Conservation (phyloP, 2,113 vertebrate species). For the Hyaena hyaena region DNA sequence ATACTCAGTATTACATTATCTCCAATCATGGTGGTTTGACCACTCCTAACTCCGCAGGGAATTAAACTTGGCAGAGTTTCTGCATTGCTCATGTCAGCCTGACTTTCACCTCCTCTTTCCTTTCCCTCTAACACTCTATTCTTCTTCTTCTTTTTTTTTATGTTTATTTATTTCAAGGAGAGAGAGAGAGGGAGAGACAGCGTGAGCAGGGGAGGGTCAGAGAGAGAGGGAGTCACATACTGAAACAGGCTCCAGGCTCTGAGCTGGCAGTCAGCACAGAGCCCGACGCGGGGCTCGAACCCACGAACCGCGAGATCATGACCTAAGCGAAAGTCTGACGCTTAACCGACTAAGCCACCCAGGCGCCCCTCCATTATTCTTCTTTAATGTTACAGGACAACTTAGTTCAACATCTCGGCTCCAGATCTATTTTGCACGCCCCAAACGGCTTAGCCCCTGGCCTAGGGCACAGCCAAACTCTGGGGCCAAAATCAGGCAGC, state of each 20-base stretch:
- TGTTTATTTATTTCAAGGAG: too few relatives aligned
- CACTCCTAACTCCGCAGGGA: neutral
- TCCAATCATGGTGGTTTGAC: rapidly evolving
- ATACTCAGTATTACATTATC: neutral
- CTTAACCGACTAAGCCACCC: too few relatives aligned
- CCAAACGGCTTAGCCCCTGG: neutral
- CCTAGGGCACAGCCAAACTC: neutral
- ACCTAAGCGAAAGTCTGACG: too few relatives aligned
- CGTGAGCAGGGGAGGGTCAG: too few relatives aligned
- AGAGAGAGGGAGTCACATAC: too few relatives aligned
- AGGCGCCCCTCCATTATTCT: neutral
- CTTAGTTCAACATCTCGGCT: neutral
- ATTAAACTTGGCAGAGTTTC: neutral
- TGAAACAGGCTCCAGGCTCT: too few relatives aligned
- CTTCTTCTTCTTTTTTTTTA: neutral
- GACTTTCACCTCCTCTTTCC: neutral
- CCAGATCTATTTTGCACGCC: neutral
- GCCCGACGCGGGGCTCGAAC: too few relatives aligned
- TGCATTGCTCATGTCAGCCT: neutral
- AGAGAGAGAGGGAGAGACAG: too few relatives aligned
- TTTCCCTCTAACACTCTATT: neutral
- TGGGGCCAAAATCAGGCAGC: neutral
- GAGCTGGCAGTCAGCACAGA: too few relatives aligned
- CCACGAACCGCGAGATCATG: too few relatives aligned
- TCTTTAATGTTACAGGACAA: neutral